These are phyloP conservation scores for Poeciliopsis presidionis DNA, from an alignment of 2,797 vertebrate genomes.

Conservation along the genomic window DNA sequence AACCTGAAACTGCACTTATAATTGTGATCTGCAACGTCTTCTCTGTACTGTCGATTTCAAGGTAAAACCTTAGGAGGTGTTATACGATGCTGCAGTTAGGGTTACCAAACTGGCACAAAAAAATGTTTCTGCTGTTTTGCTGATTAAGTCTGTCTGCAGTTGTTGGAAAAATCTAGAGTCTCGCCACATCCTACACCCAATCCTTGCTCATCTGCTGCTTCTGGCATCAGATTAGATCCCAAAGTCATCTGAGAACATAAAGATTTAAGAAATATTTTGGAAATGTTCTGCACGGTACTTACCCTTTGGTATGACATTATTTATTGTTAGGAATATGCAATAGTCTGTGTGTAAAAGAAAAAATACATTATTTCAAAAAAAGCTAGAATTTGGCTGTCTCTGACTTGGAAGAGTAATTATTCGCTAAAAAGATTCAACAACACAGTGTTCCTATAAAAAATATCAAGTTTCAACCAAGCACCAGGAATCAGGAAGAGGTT, in stretches of 20 bases:
- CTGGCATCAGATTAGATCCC: constrained; percentile 17
- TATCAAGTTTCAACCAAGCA: background rate
- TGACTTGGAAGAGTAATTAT: background rate
- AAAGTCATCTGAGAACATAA: constrained; percentile 22
- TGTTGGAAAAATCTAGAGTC: constrained; percentile 10
- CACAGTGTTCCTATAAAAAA: background rate
- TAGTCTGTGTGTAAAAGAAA: background rate
- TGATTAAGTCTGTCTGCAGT: background rate
- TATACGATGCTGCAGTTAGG: background rate
- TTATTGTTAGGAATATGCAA: background rate
- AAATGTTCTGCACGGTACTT: constrained; percentile 9
- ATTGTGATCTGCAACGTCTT: background rate
- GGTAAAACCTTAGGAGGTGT: background rate
- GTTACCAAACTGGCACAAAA: background rate
- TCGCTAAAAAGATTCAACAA: background rate
- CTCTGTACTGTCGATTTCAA: background rate
- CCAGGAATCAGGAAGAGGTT: background rate
- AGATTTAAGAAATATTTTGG: background rate
- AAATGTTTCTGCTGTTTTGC: background rate
- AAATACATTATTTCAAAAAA: background rate
- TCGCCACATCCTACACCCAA: constrained; percentile 30
- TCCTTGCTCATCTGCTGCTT: constrained; percentile 15
- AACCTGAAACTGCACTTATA: background rate
- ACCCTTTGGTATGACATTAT: background rate
- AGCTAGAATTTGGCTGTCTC: background rate